A percentile compares a stretch with the other conserved stretches of the same genome.
phyloP scores from a whole-genome alignment of 2,888 invertebrate genomes.

The Lasius fuliginosus region DNA sequence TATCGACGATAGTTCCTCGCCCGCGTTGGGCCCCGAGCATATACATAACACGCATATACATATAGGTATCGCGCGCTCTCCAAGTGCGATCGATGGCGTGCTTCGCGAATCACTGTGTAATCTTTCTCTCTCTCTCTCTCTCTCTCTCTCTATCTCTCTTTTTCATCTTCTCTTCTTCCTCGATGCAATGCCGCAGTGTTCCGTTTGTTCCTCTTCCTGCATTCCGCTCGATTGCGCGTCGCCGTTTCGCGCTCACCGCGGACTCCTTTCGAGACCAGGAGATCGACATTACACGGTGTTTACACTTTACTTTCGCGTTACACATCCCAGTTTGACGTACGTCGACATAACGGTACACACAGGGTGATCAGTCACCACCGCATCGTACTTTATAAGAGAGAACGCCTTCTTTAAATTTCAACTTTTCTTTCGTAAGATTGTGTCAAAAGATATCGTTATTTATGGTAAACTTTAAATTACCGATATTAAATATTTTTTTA shows the following conservation, averaged over 20 bases:
- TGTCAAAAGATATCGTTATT: neutral
- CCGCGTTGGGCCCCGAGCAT: conserved; percentile 24
- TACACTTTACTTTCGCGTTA: conserved; percentile 62
- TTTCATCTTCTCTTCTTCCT: conserved; percentile 9
- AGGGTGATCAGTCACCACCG: conserved; percentile 21
- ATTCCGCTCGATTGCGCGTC: conserved; percentile 42
- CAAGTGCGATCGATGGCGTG: conserved; percentile 34
- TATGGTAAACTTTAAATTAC: neutral
- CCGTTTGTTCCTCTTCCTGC: conserved; percentile 62
- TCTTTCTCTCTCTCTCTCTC: conserved; percentile 48
- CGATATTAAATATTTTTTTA: neutral
- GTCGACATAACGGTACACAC: conserved; percentile 42
- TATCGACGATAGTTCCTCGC: conserved; percentile 53
- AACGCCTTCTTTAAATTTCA: neutral
- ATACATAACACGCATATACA: conserved; percentile 45
- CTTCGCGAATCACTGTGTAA: conserved; percentile 57
- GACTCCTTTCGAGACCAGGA: conserved; percentile 68
- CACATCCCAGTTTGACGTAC: conserved; percentile 37
- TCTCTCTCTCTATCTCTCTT: conserved; percentile 1
- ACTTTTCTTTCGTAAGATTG: neutral
- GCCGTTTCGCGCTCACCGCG: conserved; percentile 52
- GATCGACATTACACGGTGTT: conserved; percentile 72
- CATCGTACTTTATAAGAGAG: neutral
- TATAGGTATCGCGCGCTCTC: conserved; percentile 41
- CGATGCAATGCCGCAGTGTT: conserved; percentile 29